phyloP scores from a whole-genome alignment of 2,888 invertebrate genomes.

The Atherix ibis region DNA sequence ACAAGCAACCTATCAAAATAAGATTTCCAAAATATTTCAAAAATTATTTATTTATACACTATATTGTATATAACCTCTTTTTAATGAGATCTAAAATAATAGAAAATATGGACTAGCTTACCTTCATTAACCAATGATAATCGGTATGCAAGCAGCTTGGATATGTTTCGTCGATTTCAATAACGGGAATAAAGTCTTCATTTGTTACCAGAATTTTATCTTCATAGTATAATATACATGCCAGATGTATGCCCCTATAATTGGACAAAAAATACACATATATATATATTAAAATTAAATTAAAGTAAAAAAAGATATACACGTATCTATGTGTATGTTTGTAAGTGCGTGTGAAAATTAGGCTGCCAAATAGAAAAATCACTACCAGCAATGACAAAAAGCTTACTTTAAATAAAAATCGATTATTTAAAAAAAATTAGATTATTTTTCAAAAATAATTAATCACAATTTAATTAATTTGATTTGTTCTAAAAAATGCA shows the following conservation, averaged over 20 bases:
- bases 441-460: too few species aligned
- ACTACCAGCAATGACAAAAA: too few species aligned
- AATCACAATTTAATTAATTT: too few species aligned
- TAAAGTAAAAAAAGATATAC: too few species aligned
- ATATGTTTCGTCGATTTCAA: constrained; percentile 93
- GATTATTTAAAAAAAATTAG: too few species aligned
- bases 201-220: constrained; percentile 92
- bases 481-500: too few species aligned
- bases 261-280: constrained; percentile 10
- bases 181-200: constrained; percentile 91
- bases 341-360: too few species aligned
- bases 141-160: constrained; percentile 82
- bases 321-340: too few species aligned
- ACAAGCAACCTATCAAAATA: constrained; percentile 56
- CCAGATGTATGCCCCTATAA: constrained; percentile 81
- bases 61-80: constrained; percentile 1
- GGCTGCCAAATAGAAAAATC: too few species aligned
- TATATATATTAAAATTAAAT: too few species aligned
- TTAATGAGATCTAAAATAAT: neutral
- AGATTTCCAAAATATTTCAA: neutral
- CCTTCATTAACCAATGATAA: constrained; percentile 97
- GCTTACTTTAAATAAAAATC: too few species aligned
- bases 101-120: constrained; percentile 20
- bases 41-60: neutral
- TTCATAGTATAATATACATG: constrained; percentile 86